Conservation (phyloP, 2,888 invertebrate genomes). For the Maniola hyperantus region DNA sequence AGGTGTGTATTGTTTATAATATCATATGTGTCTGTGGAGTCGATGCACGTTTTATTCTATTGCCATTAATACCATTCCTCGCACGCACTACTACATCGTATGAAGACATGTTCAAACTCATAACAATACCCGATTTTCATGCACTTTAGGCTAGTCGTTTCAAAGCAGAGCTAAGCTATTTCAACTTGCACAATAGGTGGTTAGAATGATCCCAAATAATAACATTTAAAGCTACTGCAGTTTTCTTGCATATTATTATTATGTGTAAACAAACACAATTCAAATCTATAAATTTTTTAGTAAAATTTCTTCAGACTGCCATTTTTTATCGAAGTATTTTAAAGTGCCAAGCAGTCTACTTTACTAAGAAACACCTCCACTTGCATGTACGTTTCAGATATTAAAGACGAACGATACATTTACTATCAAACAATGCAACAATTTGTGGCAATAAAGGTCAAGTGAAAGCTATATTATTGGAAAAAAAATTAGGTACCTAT, state of each 20-base stretch:
- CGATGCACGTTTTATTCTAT: conserved; percentile 21
- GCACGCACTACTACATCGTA: neutral
- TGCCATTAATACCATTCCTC: neutral
- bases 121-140: neutral
- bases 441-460: neutral
- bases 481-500: neutral
- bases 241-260: no score
- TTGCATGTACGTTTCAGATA: no score
- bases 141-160: neutral
- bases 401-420: no score
- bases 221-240: no score
- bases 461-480: neutral
- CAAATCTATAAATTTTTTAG: no score
- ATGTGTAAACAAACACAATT: no score
- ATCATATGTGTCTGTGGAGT: conserved; percentile 15
- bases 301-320: no score
- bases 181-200: neutral
- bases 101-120: conserved; percentile 15
- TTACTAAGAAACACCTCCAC: no score
- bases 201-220: neutral
- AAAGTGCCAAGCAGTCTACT: no score
- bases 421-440: neutral
- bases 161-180: neutral
- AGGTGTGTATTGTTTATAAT: conserved; percentile 66
- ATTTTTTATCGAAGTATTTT: no score